These are phyloP conservation scores for Radopholus similis DNA, from an alignment of 1,140 invertebrate species.

Conservation along the genomic window DNA sequence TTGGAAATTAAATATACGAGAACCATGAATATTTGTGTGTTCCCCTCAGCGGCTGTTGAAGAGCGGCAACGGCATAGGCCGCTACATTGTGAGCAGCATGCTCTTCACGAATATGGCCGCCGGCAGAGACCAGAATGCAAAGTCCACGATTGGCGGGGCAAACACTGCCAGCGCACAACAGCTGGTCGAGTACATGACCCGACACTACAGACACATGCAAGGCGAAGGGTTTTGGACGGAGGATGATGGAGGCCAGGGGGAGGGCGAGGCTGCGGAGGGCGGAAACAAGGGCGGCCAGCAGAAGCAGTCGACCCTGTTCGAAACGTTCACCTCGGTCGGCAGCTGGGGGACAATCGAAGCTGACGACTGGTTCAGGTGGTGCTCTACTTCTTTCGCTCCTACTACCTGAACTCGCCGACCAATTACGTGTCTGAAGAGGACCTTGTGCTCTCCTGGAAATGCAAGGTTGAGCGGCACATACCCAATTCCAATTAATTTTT, in stretches of 20 bases:
- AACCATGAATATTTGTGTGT: too few relatives aligned
- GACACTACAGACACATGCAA: slow-evolving; percentile 53
- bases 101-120: slow-evolving; percentile 48
- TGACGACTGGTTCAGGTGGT: slow-evolving; percentile 36
- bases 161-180: slow-evolving; percentile 7
- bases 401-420: slow-evolving; percentile 57
- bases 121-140: background rate
- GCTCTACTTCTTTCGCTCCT: slow-evolving; percentile 56
- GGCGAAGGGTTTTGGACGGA: slow-evolving; percentile 54
- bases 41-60: too few relatives aligned
- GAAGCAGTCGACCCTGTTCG: slow-evolving; percentile 36
- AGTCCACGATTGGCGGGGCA: background rate
- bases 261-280: slow-evolving; percentile 3
- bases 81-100: slow-evolving; percentile 49
- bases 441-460: slow-evolving; percentile 49
- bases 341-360: background rate
- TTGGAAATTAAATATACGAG: too few relatives aligned
- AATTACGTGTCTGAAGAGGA: slow-evolving; percentile 49
- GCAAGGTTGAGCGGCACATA: slow-evolving; percentile 36
- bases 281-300: slow-evolving; percentile 23
- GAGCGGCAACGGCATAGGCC: slow-evolving; percentile 31
- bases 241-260: slow-evolving; percentile 2
- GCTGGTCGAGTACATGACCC: slow-evolving; percentile 44
- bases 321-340: slow-evolving; percentile 34
- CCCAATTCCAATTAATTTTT: slow-evolving; percentile 1